phyloP scores from a whole-genome alignment of 2,888 invertebrate genomes.

The Eupeodes latifasciatus region DNA sequence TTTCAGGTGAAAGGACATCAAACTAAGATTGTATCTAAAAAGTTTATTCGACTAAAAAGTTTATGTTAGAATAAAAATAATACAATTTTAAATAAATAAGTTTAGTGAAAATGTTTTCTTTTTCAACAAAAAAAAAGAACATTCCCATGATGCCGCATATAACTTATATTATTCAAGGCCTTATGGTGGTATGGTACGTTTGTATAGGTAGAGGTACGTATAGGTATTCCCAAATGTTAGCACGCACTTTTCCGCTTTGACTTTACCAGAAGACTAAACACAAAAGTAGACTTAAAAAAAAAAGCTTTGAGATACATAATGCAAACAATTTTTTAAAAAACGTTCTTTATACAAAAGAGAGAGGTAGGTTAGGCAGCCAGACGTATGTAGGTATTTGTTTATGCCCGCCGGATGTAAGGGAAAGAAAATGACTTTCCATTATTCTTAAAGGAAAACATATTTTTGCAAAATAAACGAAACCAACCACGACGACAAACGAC shows the following conservation, averaged over 20 bases:
- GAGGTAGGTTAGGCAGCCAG: too few species aligned
- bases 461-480: slow-evolving; percentile 31
- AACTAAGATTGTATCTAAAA: slow-evolving; percentile 16
- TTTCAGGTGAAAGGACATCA: background rate
- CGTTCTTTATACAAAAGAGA: background rate
- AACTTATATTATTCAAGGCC: slow-evolving; percentile 1
- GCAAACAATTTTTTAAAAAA: background rate
- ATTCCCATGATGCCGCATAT: background rate
- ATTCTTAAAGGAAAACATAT: slow-evolving; percentile 45
- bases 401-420: slow-evolving; percentile 19
- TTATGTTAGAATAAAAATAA: background rate
- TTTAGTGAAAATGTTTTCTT: background rate
- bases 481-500: slow-evolving; percentile 20
- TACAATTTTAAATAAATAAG: slow-evolving; percentile 21
- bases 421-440: slow-evolving; percentile 36
- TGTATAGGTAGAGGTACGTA: background rate
- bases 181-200: background rate
- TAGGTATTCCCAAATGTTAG: background rate
- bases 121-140: background rate
- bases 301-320: slow-evolving; percentile 10
- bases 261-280: background rate
- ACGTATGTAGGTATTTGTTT: background rate
- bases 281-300: background rate
- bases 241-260: background rate
- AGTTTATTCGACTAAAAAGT: background rate